These are phyloP conservation scores for Semicossyphus pulcher DNA, from an alignment of 2,113 vertebrate species.

Conservation along the genomic window DNA sequence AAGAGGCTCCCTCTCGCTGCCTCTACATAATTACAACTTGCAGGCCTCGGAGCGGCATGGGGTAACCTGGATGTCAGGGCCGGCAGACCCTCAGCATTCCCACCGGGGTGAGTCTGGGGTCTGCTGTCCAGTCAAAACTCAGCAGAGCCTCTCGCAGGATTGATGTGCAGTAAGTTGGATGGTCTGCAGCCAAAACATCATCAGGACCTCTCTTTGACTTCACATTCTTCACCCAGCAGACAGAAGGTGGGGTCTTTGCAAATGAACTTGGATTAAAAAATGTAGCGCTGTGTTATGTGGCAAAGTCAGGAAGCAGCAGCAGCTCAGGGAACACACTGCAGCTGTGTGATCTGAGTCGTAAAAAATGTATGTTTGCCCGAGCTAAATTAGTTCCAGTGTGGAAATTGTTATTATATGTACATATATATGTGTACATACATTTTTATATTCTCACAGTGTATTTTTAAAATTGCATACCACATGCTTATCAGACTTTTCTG, in stretches of 20 bases:
- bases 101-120: conserved; percentile 75
- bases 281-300: neutral
- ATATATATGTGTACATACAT: too few relatives aligned
- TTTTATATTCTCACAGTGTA: too few relatives aligned
- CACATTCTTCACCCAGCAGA: conserved; percentile 62
- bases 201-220: conserved; percentile 63
- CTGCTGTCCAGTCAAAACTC: conserved; percentile 67
- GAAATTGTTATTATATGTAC: too few relatives aligned
- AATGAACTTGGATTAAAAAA: conserved; percentile 20
- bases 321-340: neutral
- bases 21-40: conserved; percentile 76
- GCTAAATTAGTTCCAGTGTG: neutral
- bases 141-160: conserved; percentile 49
- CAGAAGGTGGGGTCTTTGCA: conserved; percentile 23
- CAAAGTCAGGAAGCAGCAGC: neutral
- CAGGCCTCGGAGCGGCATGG: conserved; percentile 57
- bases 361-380: neutral
- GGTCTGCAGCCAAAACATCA: conserved; percentile 67
- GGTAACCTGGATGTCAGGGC: conserved; percentile 70
- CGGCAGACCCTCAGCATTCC: conserved; percentile 70
- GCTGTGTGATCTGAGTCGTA: neutral
- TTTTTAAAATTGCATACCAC: too few relatives aligned
- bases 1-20: conserved; percentile 43
- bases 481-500: too few relatives aligned
- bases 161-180: conserved; percentile 64